phyloP scores from a whole-genome alignment of 2,888 invertebrate species.

The Diloba caeruleocephala region DNA sequence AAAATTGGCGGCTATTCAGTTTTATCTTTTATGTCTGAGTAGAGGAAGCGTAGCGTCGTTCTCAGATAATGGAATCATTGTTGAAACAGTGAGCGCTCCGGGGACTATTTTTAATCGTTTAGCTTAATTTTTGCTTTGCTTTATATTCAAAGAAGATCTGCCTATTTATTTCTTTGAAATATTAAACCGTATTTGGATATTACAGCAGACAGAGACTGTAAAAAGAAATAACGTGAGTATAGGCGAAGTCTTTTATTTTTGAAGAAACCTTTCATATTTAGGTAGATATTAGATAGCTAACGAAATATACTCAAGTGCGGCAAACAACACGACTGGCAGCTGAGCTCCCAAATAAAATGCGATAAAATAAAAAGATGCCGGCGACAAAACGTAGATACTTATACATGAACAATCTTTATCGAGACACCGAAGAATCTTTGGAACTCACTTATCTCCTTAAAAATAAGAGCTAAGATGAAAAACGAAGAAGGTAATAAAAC shows the following conservation, averaged over 20 bases:
- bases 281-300: conserved; percentile 59
- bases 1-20: conserved; percentile 85
- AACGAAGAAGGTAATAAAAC: conserved; percentile 28
- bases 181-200: conserved; percentile 45
- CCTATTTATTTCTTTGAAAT: conserved; percentile 45
- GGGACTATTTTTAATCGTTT: conserved; percentile 84
- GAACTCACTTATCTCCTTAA: conserved; percentile 20
- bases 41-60: conserved; percentile 63
- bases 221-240: conserved; percentile 17
- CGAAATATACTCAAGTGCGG: conserved; percentile 72
- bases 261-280: conserved; percentile 50
- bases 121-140: conserved; percentile 79
- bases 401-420: conserved; percentile 68
- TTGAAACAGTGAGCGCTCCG: conserved; percentile 74
- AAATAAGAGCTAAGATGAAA: conserved; percentile 63
- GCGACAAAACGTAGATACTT: conserved; percentile 87
- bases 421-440: conserved; percentile 16
- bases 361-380: conserved; percentile 86
- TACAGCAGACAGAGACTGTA: conserved; percentile 18
- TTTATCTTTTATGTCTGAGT: conserved; percentile 83
- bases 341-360: conserved; percentile 86
- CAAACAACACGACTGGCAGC: conserved; percentile 85
- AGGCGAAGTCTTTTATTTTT: conserved; percentile 38
- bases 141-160: conserved; percentile 64
- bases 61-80: conserved; percentile 85